A percentile compares a stretch with the other conserved stretches of the same genome.
Evolutionary conservation across 2,113 vertebrate species (phyloP).

Genomic region (Sakesphorus luctuosus): DNA sequence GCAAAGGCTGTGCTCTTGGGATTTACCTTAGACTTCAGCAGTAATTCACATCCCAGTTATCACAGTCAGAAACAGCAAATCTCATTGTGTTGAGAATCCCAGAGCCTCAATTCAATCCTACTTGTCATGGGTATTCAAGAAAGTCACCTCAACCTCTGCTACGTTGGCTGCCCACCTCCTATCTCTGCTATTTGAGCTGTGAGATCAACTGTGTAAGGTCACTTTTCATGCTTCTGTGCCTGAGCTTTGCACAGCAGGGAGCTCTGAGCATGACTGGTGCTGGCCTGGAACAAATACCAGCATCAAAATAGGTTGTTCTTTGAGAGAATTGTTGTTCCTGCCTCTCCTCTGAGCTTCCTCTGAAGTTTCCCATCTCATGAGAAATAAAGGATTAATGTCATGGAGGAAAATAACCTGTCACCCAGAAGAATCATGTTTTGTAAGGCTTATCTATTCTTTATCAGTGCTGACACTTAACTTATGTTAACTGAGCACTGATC

Average conservation of each 20-base stretch:
- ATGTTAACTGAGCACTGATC: neutral
- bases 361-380: neutral
- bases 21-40: neutral
- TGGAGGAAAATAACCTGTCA: conserved; percentile 29
- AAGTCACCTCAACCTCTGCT: neutral
- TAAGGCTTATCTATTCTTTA: neutral
- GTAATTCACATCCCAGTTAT: neutral
- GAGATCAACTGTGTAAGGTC: neutral
- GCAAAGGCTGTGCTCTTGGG: neutral
- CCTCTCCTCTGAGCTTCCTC: neutral
- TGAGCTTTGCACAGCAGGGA: neutral
- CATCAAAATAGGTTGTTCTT: neutral
- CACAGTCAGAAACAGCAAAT: neutral
- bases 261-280: neutral
- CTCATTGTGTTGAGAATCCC: neutral
- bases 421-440: neutral
- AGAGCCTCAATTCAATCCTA: neutral
- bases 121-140: neutral
- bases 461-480: neutral
- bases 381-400: conserved; percentile 15
- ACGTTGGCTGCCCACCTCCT: neutral
- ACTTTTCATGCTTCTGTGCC: neutral
- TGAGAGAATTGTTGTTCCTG: neutral
- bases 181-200: neutral
- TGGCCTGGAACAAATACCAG: neutral